phyloP scores from a whole-genome alignment of 2,888 invertebrate species.

The Gisinianus flammeolus region DNA sequence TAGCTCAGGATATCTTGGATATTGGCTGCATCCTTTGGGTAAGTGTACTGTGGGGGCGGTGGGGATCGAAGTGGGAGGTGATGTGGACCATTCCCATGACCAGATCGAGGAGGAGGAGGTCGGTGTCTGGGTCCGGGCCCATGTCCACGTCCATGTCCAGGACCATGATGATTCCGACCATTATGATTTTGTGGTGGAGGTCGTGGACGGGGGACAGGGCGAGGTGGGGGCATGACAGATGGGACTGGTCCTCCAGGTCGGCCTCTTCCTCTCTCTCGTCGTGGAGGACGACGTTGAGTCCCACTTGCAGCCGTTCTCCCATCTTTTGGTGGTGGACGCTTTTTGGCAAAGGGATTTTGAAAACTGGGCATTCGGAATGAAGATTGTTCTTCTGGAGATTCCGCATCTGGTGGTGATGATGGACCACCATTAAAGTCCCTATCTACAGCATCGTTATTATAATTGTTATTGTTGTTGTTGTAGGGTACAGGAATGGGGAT shows the following conservation, averaged over 20 bases:
- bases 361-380: conserved; percentile 33
- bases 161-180: not conserved
- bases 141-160: not conserved
- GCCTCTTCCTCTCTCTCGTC: not conserved
- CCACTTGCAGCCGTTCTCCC: conserved; percentile 14
- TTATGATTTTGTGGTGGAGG: conserved; percentile 22
- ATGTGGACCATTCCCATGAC: not conserved
- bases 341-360: conserved; percentile 29
- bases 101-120: not conserved
- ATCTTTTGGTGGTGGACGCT: not conserved
- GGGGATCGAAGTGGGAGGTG: not conserved
- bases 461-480: not conserved
- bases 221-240: conserved; percentile 32
- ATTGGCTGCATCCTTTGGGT: conserved; percentile 58
- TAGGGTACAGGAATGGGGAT: not conserved
- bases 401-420: conserved; percentile 6
- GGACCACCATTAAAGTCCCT: not conserved
- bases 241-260: conserved; percentile 29
- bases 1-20: conserved; percentile 58
- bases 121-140: not conserved
- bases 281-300: not conserved
- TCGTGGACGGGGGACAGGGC: conserved; percentile 33
- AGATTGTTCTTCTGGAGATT: conserved; percentile 31
- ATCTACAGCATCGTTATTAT: not conserved
- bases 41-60: conserved; percentile 47